phyloP scores from a whole-genome alignment of 2,888 invertebrate species.

The Sycophila texana region DNA sequence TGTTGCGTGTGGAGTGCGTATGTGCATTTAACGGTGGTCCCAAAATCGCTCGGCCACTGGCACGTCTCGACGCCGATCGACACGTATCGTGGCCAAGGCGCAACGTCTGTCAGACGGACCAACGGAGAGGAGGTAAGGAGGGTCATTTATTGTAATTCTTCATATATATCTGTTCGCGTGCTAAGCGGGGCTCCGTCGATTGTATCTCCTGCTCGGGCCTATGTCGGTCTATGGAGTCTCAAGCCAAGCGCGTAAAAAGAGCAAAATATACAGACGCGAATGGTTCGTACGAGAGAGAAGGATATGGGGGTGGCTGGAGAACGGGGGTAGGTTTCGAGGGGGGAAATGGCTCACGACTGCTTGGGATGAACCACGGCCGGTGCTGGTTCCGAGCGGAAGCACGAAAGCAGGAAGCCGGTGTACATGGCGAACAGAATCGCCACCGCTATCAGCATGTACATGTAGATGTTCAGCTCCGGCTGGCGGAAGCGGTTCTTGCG shows the following conservation, averaged over 20 bases:
- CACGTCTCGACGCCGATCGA: no score
- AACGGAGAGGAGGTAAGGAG: neutral
- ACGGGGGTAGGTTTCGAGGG: no score
- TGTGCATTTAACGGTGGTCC: conserved; percentile 37
- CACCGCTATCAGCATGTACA: conserved; percentile 93
- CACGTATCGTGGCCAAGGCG: neutral
- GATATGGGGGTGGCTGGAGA: neutral
- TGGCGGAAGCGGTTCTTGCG: conserved; percentile 94
- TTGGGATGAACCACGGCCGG: conserved; percentile 81
- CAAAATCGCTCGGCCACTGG: conserved; percentile 43
- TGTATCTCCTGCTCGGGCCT: no score
- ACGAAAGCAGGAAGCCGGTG: conserved; percentile 92
- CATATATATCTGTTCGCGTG: neutral
- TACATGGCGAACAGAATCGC: conserved; percentile 91
- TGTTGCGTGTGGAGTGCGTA: no score
- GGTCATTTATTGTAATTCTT: no score
- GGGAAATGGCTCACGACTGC: conserved; percentile 78
- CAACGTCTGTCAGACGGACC: neutral
- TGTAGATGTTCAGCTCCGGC: conserved; percentile 94
- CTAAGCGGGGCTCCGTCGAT: no score
- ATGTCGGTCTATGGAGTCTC: no score
- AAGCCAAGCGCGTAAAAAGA: conserved; percentile 10
- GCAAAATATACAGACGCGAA: conserved; percentile 22
- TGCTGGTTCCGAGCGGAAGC: conserved; percentile 86
- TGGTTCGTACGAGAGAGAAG: neutral